These are phyloP conservation scores for Amblyjoppa proteus DNA, from an alignment of 2,888 invertebrate genomes.

Conservation along the genomic window DNA sequence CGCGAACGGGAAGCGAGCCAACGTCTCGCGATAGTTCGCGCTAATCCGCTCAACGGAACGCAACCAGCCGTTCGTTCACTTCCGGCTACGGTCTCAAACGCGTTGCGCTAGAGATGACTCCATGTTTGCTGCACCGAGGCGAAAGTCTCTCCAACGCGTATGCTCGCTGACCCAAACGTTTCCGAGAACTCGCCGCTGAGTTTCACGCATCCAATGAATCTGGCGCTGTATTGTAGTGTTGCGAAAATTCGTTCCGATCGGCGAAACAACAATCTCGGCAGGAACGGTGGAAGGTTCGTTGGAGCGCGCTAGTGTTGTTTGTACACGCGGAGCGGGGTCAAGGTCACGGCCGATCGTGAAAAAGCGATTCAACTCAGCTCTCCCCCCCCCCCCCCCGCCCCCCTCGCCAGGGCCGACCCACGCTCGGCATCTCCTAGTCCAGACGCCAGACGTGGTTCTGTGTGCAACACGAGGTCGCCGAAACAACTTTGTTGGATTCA, in stretches of 20 bases:
- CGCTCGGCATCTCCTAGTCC: slow-evolving; percentile 24
- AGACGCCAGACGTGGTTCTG: too few relatives aligned
- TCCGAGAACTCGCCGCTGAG: slow-evolving; percentile 11
- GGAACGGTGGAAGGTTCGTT: background rate
- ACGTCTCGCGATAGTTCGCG: slow-evolving; percentile 12
- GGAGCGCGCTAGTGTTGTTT: slow-evolving; percentile 13
- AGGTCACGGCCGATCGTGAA: slow-evolving; percentile 64
- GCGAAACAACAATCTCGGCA: slow-evolving; percentile 13
- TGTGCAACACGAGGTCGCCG: too few relatives aligned
- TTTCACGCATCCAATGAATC: background rate
- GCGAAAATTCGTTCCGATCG: background rate
- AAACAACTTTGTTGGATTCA: too few relatives aligned
- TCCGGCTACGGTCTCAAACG: slow-evolving; percentile 33
- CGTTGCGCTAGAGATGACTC: slow-evolving; percentile 19
- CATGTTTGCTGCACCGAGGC: slow-evolving; percentile 29
- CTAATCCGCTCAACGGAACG: slow-evolving; percentile 20
- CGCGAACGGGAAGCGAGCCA: slow-evolving; percentile 43
- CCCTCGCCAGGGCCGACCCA: slow-evolving; percentile 10
- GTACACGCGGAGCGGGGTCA: slow-evolving; percentile 47
- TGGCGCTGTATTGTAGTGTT: background rate
- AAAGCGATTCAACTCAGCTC: slow-evolving; percentile 54
- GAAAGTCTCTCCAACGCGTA: slow-evolving; percentile 46
- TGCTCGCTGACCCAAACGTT: slow-evolving; percentile 41
- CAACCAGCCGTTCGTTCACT: slow-evolving; percentile 23
- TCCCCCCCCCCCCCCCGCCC: background rate